A percentile compares a stretch with the other conserved stretches of the same genome.
Conservation (phyloP, 2,797 vertebrate genomes). For the Calcarius lapponicus region DNA sequence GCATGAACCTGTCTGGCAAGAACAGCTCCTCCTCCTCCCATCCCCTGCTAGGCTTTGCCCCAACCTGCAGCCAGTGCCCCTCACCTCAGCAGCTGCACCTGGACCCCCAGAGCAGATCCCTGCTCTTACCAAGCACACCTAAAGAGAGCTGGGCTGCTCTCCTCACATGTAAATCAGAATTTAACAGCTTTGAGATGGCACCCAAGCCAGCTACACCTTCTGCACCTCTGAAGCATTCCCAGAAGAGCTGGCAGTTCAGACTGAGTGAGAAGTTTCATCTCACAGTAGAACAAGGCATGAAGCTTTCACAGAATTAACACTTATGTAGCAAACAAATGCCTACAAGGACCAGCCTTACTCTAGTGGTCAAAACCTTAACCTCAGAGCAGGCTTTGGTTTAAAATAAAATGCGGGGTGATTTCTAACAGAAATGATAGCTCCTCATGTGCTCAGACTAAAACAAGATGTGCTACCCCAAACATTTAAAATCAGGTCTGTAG, state of each 20-base stretch:
- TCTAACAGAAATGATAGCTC: neutral
- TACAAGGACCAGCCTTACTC: neutral
- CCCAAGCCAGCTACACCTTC: neutral
- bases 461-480: neutral
- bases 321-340: neutral
- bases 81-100: neutral
- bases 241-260: neutral
- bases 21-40: neutral
- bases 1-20: neutral
- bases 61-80: neutral
- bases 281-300: neutral
- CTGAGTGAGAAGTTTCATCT: neutral
- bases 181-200: neutral
- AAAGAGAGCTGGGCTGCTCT: neutral
- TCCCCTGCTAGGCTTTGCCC: neutral
- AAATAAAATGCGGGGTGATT: neutral
- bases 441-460: neutral
- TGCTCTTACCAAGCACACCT: neutral
- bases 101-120: neutral
- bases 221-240: neutral
- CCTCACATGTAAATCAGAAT: fast-evolving
- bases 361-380: neutral
- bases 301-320: neutral
- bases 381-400: neutral
- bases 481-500: neutral